A percentile compares a stretch with the other conserved stretches of the same genome.
Conservation (phyloP, 2,113 vertebrate genomes). For the Eclectus roratus region DNA sequence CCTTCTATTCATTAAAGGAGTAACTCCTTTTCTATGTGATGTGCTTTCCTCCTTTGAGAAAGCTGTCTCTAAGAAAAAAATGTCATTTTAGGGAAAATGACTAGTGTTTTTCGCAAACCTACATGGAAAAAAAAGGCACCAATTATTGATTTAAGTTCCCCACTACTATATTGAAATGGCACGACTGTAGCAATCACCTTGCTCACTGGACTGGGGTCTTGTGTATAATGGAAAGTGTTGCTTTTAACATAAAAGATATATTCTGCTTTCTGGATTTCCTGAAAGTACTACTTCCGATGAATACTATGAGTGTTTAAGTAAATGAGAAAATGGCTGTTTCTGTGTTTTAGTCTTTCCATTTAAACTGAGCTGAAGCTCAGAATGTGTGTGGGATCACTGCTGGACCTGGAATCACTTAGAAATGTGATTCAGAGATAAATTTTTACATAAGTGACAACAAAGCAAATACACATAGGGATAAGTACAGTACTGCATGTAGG, state of each 20-base stretch:
- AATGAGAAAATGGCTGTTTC: neutral
- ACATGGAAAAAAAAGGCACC: neutral
- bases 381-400: neutral
- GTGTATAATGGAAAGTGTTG: neutral
- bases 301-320: neutral
- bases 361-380: neutral
- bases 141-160: neutral
- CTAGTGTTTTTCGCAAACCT: neutral
- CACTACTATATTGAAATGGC: neutral
- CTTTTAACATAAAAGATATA: neutral
- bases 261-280: neutral
- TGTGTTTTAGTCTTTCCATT: neutral
- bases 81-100: neutral
- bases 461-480: neutral
- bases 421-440: neutral
- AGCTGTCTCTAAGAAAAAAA: neutral
- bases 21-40: neutral
- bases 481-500: neutral
- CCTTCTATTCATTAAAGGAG: neutral
- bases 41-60: neutral
- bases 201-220: neutral
- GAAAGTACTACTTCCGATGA: neutral
- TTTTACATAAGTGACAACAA: neutral
- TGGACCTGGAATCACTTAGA: neutral
- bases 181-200: neutral